Evolutionary conservation across 2,113 vertebrate genomes (phyloP).

Genomic region (Microcebus griseorufus): DNA sequence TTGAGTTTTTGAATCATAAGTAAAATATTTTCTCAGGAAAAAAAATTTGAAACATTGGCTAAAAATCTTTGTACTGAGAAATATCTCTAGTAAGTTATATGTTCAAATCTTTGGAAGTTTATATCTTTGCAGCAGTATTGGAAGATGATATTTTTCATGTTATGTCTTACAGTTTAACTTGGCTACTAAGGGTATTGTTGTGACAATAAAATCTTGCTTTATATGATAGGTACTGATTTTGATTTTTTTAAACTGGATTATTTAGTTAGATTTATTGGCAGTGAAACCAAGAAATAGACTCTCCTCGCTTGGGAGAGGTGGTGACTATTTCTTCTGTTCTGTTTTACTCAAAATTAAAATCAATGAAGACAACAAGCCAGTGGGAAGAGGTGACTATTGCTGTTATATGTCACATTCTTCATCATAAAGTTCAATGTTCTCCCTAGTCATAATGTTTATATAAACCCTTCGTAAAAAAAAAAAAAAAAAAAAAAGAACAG

Average conservation of each 20-base stretch:
- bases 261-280: not conserved
- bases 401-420: not conserved
- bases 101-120: not conserved
- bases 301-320: not conserved
- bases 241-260: not conserved
- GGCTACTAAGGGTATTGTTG: not conserved
- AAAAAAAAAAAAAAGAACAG: not conserved
- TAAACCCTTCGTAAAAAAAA: not conserved
- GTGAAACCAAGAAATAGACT: not conserved
- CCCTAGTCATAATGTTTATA: not conserved
- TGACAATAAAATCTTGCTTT: not conserved
- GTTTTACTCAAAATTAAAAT: slow-evolving; percentile 23
- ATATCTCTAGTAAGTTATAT: not conserved
- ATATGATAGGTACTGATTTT: not conserved
- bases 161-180: not conserved
- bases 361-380: not conserved
- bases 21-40: not conserved
- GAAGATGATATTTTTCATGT: not conserved
- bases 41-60: not conserved
- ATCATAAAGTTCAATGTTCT: slow-evolving; percentile 11
- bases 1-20: not conserved
- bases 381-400: not conserved
- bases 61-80: not conserved
- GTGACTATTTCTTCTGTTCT: slow-evolving; percentile 35
- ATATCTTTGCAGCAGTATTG: not conserved